These are phyloP conservation scores for Bombus affinis DNA, from an alignment of 1,140 invertebrate species.

Conservation along the genomic window DNA sequence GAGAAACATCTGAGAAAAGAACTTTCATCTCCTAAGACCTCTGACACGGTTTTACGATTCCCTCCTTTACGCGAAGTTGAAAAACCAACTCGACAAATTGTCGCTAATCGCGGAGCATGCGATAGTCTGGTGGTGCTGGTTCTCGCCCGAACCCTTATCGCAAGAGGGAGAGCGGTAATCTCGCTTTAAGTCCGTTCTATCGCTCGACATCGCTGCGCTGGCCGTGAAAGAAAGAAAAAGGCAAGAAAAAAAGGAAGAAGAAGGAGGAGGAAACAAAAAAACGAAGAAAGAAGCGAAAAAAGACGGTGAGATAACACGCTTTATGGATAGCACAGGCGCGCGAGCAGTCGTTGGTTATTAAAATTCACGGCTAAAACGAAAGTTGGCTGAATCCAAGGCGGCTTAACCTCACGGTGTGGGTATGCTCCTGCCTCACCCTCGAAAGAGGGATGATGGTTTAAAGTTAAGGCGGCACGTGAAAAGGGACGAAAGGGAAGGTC, in stretches of 20 bases:
- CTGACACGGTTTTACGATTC: background rate
- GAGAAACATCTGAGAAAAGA: too few species aligned
- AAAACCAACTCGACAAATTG: conserved; percentile 24
- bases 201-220: conserved; percentile 39
- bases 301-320: conserved; percentile 48
- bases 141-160: conserved; percentile 23
- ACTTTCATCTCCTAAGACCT: background rate
- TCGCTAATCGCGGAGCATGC: conserved; percentile 1
- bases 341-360: conserved; percentile 51
- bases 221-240: background rate
- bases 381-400: conserved; percentile 56
- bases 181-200: conserved; percentile 46
- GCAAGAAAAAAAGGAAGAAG: background rate
- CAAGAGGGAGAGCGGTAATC: conserved; percentile 21
- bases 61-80: background rate
- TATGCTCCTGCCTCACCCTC: background rate
- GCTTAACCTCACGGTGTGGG: conserved; percentile 40
- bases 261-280: background rate
- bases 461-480: conserved; percentile 52
- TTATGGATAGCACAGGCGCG: conserved; percentile 32
- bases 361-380: conserved; percentile 69
- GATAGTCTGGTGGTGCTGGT: background rate
- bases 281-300: background rate
- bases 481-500: conserved; percentile 22
- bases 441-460: conserved; percentile 26